Evolutionary conservation across 2,888 invertebrate species (phyloP), one percentile per base, ranked within the genome.

Genomic region (Pasiphila rectangulata): DNA sequence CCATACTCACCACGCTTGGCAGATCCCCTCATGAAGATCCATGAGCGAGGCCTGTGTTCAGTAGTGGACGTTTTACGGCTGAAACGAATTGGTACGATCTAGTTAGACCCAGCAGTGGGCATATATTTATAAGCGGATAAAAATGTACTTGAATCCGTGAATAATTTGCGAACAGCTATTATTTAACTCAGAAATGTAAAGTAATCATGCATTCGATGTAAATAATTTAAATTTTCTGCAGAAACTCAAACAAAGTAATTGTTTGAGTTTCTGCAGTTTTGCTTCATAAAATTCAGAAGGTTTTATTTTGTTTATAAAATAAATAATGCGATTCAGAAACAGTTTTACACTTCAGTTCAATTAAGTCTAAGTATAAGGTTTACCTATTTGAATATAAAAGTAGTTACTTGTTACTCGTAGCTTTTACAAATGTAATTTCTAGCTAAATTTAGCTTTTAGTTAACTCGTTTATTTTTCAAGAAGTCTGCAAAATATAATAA

Each of bases 261-360:
- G n/a, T n/a, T n/a, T n/a, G n/a, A n/a, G n/a, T n/a, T n/a, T n/a
- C n/a, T n/a, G 24, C 37, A 25, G 37, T 24, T 16, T 10, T 23
- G 21, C 21, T 36, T 25, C 21, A 20, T 37, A 37, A 25, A 24
- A 23, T 25, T 25, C 16, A 16, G 15, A 37, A 37, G 37, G 16
- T 30, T 32, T 34, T 13, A 32, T 21, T 15, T 29, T 39, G 24
- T 32, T 16, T 40, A 21, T 3, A 17, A 19, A 37, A 36, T 43
- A 43, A 21, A 29, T 43, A 40, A 19, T 9, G 29, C 9, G 6
- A 16, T 29, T 36, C 36, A 16, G 36, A 7, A 29, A 15, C 15
- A 29, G 29, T 29, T 27, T 21, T 21, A 36, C 15, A 29, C 20
- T 35, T 20, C 24, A 16, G 25, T 21, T 23, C 16, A 17, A 7